Evolutionary conservation across 2,888 invertebrate genomes (phyloP), one percentile per base, ranked within the genome.

Genomic region (Geophilus truncorum): DNA sequence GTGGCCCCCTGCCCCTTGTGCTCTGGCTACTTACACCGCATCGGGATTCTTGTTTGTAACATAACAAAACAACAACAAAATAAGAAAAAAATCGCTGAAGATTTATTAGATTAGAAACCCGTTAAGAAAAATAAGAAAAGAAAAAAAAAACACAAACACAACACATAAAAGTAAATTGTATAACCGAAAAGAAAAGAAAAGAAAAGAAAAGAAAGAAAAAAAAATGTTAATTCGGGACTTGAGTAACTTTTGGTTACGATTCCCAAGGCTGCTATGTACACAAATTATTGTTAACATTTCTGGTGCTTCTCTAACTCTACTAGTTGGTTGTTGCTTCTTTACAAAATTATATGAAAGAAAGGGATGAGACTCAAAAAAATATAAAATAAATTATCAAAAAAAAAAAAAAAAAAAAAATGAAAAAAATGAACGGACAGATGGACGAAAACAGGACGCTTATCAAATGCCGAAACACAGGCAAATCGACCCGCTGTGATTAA

Each of bases 251-350:
- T 62, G 4, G 62, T 62, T 62, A 77, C 62, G 62, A 77, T 21
- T 77, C 32, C 77, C 32, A 32, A 30, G 77, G 77, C 77, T 77
- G 77, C 77, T 77, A 77, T 77, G 77, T 77, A 77, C 77, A 77
- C 77, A 77, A 62, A 62, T 62, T 25, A 62, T 77, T 77, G 77
- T 77, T 77, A 77, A 77, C 34, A 77, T 36, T 77, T 77, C 77
- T 77, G 77, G 77, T 77, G 77, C 77, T 77, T 77, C 77, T 77
- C 77, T 77, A 77, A 62, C 62, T 62, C 62, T 62, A 62, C 62
- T 62, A 62, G 62, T 62, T 62, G 62, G 62, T 62, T 62, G 62
- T 62, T 62, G 62, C 62, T 62, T 62, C 62, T 62, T 62, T 62
- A 62, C 62, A 25, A 62, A 62, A 62, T 62, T 62, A 62, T 62